Percentiles rank a stretch among this genome's conserved stretches.
phyloP scores from a whole-genome alignment of 2,797 vertebrate species.

The Takifugu ocellatus region DNA sequence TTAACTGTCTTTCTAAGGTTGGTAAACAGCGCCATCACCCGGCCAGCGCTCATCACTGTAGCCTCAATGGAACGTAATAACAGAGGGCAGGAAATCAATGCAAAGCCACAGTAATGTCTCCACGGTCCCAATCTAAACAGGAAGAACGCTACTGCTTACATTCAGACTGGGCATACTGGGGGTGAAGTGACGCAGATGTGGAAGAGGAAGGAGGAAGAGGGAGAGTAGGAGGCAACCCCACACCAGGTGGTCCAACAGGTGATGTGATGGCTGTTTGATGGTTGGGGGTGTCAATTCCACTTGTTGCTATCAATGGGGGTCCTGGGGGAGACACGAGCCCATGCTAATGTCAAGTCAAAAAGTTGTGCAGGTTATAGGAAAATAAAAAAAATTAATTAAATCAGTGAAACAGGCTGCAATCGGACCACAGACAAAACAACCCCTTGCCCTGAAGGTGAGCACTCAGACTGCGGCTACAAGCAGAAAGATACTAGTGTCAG shows the following conservation, averaged over 20 bases:
- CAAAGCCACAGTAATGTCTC: conserved; percentile 5
- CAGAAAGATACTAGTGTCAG: no score
- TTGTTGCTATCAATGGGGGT: conserved; percentile 86
- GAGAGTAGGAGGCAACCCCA: conserved; percentile 71
- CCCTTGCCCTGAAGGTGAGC: no score
- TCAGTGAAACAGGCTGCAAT: no score
- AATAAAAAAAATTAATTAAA: no score
- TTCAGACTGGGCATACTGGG: conserved; percentile 94
- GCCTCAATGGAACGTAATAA: conserved; percentile 1
- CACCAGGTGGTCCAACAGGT: conserved; percentile 71
- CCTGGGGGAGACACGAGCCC: conserved; percentile 80
- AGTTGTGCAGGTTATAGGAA: background rate
- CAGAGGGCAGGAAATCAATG: background rate
- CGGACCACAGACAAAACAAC: no score
- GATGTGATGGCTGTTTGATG: conserved; percentile 73
- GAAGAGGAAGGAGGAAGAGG: conserved; percentile 70
- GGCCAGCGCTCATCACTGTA: conserved; percentile 57
- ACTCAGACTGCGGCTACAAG: background rate
- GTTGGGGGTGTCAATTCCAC: conserved; percentile 87
- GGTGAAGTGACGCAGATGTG: conserved; percentile 85
- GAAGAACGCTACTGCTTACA: conserved; percentile 81
- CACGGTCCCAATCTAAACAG: conserved; percentile 39
- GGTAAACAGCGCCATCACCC: conserved; percentile 55
- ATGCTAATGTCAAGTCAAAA: conserved; percentile 51
- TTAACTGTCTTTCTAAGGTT: conserved; percentile 9